Base-by-base conservation (phyloP, 2,797 vertebrate species). In the Erpetoichthys calabaricus region DNA sequence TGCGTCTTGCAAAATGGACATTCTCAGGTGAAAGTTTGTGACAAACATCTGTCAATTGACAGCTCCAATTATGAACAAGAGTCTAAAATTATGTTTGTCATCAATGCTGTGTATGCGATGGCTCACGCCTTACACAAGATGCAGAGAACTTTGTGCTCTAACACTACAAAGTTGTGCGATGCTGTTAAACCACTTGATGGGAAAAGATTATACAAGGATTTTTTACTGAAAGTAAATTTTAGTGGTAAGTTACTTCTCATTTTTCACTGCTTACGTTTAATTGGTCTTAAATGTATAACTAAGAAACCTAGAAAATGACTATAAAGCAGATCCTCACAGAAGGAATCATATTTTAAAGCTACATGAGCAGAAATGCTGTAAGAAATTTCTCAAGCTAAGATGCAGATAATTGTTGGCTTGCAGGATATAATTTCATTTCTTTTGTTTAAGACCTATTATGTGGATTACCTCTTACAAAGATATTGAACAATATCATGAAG, bases 71-170 rank as follows among this genome's bases (percentile, higher is more conserved):
- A 98, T 0, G 94, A 99, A 62, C 95, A 96, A 5, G 96, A 99
- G 72, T 97, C 95, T 61, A 99, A 99, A 80, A 98, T 99, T 71
- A 98, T 97, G 96, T 99, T 99, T 67, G 96, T 99, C 59, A 88
- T 99, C 59, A 98, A 99, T 1, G 96, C 96, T 0, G 96, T 99
- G n/a, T 98, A 94, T 5, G 92, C 91, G 9, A 93, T 99, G 87
- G 96, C 96, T n/a, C 83, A 89, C 0, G 92, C 96, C 7, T 81
- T 99, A 67, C 92, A 99, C 60, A 84, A 87, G 63, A 97, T 98
- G 94, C 96, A 99, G 68, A 81, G 88, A 55, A 87, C 86, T 45
- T 75, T 97, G 58, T 99, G 96, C 60, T 77, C 89, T 57, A 98
- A 99, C 72, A 95, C 94, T 58, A 96, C 89, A 55, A 88, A 86